phyloP scores from a whole-genome alignment of 2,797 vertebrate genomes.

The Hemibagrus guttatus region DNA sequence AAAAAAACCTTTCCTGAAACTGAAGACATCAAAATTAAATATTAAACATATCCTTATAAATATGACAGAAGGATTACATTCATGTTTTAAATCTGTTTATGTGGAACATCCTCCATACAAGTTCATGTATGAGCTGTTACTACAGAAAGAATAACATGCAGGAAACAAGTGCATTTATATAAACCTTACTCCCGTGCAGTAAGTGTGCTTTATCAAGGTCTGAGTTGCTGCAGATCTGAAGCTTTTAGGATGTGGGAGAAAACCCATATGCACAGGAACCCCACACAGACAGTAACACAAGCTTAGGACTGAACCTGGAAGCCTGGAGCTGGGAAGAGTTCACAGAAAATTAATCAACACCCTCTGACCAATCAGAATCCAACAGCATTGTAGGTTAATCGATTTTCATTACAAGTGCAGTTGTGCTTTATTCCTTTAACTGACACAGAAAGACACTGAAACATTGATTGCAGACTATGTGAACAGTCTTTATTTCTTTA shows the following conservation, averaged over 20 bases:
- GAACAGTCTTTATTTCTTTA: conserved; percentile 8
- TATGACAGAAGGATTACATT: neutral
- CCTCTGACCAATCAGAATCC: neutral
- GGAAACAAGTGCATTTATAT: neutral
- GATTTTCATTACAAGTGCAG: neutral
- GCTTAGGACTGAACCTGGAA: neutral
- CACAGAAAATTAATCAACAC: neutral
- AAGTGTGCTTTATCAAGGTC: neutral
- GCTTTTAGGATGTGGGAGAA: neutral
- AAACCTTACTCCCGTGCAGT: neutral
- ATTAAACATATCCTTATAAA: neutral
- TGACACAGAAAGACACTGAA: neutral
- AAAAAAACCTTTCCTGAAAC: too few species aligned
- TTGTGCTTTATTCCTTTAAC: neutral
- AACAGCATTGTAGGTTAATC: neutral
- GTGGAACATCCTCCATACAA: neutral
- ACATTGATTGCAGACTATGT: neutral
- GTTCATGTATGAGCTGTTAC: too few species aligned
- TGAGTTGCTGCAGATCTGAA: neutral
- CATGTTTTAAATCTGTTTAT: neutral
- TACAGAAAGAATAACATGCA: too few species aligned
- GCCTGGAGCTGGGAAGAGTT: neutral
- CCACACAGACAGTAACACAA: neutral
- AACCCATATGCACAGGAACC: neutral
- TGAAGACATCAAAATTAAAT: neutral